Percentiles rank a stretch among this genome's conserved stretches.
These are phyloP conservation scores for Malurus elegans DNA, from an alignment of 2,113 vertebrate species.

Conservation along the genomic window DNA sequence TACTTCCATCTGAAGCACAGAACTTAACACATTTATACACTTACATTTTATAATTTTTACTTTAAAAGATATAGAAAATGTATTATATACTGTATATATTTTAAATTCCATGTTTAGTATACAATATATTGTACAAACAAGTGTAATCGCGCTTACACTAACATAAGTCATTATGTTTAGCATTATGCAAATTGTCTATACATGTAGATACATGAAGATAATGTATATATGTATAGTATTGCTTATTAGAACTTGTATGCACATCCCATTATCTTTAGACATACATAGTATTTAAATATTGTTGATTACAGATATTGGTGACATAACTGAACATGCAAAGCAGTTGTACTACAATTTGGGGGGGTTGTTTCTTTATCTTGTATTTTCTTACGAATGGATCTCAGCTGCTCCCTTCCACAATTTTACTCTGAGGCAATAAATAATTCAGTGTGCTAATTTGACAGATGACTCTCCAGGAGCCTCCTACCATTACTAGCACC, in stretches of 20 bases:
- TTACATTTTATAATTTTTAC: neutral
- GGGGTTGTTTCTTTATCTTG: slow-evolving; percentile 19
- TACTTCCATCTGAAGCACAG: neutral
- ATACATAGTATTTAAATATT: neutral
- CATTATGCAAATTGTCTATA: neutral
- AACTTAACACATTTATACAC: neutral
- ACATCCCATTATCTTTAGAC: neutral
- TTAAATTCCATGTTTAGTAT: neutral
- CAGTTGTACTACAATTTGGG: slow-evolving; percentile 12
- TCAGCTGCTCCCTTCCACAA: slow-evolving; percentile 80
- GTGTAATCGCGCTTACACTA: neutral
- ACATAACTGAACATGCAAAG: neutral
- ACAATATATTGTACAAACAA: neutral
- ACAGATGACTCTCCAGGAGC: slow-evolving; percentile 84
- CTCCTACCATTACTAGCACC: slow-evolving; percentile 81
- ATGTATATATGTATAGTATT: neutral
- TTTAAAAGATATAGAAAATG: neutral
- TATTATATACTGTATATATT: neutral
- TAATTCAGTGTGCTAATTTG: slow-evolving; percentile 88
- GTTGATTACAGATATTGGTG: neutral
- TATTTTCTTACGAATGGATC: slow-evolving; percentile 71
- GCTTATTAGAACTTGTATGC: neutral
- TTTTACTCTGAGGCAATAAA: slow-evolving; percentile 82
- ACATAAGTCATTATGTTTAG: neutral
- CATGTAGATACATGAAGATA: neutral